A percentile compares a stretch with the other conserved stretches of the same genome.
These are phyloP conservation scores for Eutrigla gurnardus DNA, from an alignment of 2,797 vertebrate species.

Conservation along the genomic window DNA sequence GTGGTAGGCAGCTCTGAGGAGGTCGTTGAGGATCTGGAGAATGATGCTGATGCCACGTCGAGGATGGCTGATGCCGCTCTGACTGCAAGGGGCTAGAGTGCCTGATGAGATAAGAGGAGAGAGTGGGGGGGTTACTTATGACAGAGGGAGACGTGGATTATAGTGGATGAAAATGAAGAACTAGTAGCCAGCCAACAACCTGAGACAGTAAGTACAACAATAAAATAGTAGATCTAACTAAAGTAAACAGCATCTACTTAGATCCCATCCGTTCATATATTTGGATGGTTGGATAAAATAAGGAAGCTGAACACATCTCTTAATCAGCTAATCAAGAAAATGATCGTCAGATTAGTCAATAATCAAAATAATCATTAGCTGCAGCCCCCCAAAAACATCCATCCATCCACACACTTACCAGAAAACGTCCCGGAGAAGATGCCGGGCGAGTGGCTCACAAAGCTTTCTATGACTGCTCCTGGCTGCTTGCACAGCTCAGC, in stretches of 20 bases:
- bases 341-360: neutral
- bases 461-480: constrained; percentile 94
- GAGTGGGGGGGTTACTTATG: neutral
- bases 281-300: neutral
- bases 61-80: constrained; percentile 86
- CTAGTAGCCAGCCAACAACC: neutral
- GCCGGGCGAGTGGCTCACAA: constrained; percentile 93
- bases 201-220: neutral
- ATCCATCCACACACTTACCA: constrained; percentile 76
- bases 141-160: neutral
- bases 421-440: constrained; percentile 97
- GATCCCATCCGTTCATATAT: neutral
- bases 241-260: neutral
- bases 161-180: neutral
- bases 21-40: constrained; percentile 95
- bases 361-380: neutral
- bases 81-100: constrained; percentile 90
- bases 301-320: neutral
- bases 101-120: constrained; percentile 75
- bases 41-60: constrained; percentile 91
- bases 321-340: neutral
- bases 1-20: constrained; percentile 90
- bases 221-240: neutral
- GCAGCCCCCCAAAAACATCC: neutral
- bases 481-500: constrained; percentile 84